Conservation (phyloP, 2,888 invertebrate genomes). For the Patella pellucida region DNA sequence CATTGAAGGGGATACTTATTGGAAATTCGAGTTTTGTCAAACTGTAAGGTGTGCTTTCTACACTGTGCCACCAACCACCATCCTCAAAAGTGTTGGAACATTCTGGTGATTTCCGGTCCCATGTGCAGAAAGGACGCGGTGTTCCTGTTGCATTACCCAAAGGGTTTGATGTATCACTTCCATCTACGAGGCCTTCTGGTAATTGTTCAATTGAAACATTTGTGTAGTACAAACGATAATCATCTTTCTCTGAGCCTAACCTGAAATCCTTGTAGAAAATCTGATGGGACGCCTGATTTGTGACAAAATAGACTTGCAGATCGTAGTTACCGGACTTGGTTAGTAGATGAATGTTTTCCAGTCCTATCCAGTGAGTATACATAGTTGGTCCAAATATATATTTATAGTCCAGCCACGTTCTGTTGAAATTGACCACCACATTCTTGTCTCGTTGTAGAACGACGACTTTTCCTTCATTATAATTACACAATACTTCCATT, state of each 20-base stretch:
- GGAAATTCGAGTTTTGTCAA: not conserved
- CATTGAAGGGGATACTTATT: no score
- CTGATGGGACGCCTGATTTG: not conserved
- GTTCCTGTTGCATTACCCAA: not conserved
- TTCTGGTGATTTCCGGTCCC: not conserved
- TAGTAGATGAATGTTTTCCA: not conserved
- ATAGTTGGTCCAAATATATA: not conserved
- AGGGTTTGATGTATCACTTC: not conserved
- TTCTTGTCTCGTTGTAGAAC: not conserved
- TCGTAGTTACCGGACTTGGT: not conserved
- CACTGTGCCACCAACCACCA: not conserved
- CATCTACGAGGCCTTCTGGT: not conserved
- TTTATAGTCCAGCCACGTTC: conserved; percentile 1
- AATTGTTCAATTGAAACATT: not conserved
- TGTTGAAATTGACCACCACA: not conserved
- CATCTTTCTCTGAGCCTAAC: not conserved
- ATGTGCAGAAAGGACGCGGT: not conserved
- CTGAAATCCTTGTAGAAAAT: not conserved
- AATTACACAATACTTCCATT: not conserved
- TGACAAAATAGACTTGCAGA: not conserved
- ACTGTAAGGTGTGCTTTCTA: not conserved
- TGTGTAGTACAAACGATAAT: not conserved
- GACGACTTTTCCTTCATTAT: not conserved
- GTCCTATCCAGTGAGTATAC: not conserved
- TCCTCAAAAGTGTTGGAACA: not conserved